Base-by-base conservation (phyloP, 2,888 invertebrate genomes). In the Sepioteuthis lessoniana region DNA sequence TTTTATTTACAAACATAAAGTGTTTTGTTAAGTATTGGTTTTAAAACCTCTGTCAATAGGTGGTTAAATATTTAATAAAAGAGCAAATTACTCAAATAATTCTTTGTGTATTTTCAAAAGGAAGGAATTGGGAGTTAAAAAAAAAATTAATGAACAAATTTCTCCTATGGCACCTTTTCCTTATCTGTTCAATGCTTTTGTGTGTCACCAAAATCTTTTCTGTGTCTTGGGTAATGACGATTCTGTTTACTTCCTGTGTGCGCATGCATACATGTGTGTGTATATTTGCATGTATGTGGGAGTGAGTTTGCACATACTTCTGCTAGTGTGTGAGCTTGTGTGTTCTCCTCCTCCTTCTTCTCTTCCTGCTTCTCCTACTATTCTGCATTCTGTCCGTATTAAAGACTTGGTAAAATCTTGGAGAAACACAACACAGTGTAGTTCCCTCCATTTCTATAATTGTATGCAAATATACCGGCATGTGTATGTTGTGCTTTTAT, bases 171-270 rank as follows among this genome's bases (percentile, higher is more conserved):
- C 55, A 55, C 21, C 55, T 25, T 25, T 55, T 55, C n/a, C 19
- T 76, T n/a, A n/a, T 76, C n/a, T 76, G 4, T 76, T 76, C 76
- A 35, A 0, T 76, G n/a, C 76, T 76, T 25, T 76, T 76, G 8
- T n/a, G 76, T 76, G 76, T 76, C 76, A 76, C n/a, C 8, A 76
- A 76, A 76, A 35, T 76, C 76, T 76, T 76, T n/a, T 76, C 76
- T 76, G 76, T 35, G 19, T 35, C n/a, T 76, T 76, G n/a, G n/a
- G 8, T 76, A 19, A 76, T 76, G n/a, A n/a, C n/a, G 13, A 76
- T n/a, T n/a, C 76, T 76, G 76, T n/a, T 76, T 76, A 76, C 76
- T 76, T n/a, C 76, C n/a, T 76, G 76, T 76, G n/a, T 76, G 76
- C n/a, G 76, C 16, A 76, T 76, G n/a, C 76, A 76, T 76, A 10